These are phyloP conservation scores for Apostichopus californicus DNA, from an alignment of 35 echinoderm and acorn worm genomes.

Conservation along the genomic window DNA sequence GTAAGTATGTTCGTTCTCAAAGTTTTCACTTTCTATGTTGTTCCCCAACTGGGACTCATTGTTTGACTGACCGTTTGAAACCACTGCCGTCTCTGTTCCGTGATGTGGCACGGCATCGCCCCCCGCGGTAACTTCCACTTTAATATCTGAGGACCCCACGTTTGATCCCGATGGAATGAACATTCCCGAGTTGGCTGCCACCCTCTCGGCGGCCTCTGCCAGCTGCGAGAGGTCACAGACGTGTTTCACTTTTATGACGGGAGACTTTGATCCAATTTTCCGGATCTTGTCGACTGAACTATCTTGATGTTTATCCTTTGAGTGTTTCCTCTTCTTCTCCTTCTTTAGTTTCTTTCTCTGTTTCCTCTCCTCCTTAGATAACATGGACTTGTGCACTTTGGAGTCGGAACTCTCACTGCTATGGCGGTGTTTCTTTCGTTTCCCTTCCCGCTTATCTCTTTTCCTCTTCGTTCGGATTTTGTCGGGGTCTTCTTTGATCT, in stretches of 20 bases:
- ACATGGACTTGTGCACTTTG: constrained; percentile 13
- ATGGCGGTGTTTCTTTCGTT: constrained; percentile 13
- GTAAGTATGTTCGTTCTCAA: neutral
- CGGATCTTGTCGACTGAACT: neutral
- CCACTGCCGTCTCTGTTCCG: neutral
- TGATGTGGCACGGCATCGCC: neutral
- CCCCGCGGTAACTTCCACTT: neutral
- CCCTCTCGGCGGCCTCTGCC: constrained; percentile 25
- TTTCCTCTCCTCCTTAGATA: neutral
- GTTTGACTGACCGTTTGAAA: neutral
- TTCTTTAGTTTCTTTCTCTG: constrained; percentile 51
- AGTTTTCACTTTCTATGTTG: too few species aligned
- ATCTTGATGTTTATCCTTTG: neutral
- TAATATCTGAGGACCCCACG: neutral
- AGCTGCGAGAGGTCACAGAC: constrained; percentile 19
- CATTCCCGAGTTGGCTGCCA: neutral
- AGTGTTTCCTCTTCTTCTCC: constrained; percentile 28
- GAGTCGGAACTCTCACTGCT: neutral
- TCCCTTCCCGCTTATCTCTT: neutral
- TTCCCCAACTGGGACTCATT: too few species aligned
- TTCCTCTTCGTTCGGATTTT: constrained; percentile 4
- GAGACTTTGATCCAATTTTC: constrained; percentile 20
- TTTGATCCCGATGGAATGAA: neutral
- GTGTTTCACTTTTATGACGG: constrained; percentile 33
- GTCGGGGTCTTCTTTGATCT: neutral